Conservation (phyloP, 2,113 vertebrate genomes). For the Syrrhaptes paradoxus region DNA sequence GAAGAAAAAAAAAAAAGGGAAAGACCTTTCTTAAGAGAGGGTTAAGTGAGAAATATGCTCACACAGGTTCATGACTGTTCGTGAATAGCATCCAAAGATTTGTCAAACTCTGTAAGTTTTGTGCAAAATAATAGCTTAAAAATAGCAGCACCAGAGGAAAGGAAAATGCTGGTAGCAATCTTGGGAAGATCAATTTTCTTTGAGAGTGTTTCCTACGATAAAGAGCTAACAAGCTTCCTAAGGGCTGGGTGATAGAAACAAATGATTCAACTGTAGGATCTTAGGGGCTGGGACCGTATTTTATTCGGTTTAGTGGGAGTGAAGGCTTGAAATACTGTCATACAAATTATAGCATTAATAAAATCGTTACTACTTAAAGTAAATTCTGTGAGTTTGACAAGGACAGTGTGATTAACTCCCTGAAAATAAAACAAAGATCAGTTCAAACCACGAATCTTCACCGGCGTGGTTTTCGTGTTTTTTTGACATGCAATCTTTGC, state of each 20-base stretch:
- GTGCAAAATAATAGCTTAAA: conserved; percentile 1
- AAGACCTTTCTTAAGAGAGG: neutral
- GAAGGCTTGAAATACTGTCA: neutral
- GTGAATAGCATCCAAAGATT: neutral
- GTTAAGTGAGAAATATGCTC: neutral
- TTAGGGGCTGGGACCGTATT: neutral
- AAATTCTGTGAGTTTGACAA: neutral
- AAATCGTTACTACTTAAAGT: conserved; percentile 1
- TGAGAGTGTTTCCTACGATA: neutral
- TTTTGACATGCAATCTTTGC: neutral
- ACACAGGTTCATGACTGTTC: neutral
- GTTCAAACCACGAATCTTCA: neutral
- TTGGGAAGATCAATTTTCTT: neutral
- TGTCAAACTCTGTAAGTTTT: neutral
- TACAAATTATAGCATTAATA: neutral
- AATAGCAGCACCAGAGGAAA: neutral
- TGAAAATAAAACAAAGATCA: neutral
- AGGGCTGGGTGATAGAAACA: neutral
- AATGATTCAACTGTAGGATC: neutral
- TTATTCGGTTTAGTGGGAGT: neutral
- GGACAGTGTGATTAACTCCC: neutral
- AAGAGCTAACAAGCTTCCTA: neutral
- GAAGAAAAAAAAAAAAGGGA: neutral
- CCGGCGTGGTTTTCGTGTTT: neutral
- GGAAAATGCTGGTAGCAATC: neutral